Evolutionary conservation across 2,888 invertebrate species (phyloP).

Genomic region (Drosophila conformis): DNA sequence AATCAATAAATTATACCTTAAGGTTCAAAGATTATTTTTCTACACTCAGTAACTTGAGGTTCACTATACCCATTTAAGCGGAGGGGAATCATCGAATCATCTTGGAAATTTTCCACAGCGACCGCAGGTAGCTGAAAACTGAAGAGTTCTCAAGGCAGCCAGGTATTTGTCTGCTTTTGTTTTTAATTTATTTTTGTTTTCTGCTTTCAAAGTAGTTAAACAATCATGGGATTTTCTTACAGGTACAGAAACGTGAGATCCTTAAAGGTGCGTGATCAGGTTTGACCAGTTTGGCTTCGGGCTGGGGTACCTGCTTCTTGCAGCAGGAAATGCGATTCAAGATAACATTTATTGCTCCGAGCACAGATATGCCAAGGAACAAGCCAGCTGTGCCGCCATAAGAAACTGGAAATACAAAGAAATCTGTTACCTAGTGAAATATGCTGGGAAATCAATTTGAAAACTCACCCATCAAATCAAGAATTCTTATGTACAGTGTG

Average conservation of each 20-base stretch:
- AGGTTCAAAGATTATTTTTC: background rate
- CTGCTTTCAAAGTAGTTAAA: constrained; percentile 3
- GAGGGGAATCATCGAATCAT: background rate
- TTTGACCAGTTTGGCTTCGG: constrained; percentile 6
- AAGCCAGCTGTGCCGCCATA: constrained; percentile 76
- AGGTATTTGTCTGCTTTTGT: constrained; percentile 22
- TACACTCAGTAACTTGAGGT: background rate
- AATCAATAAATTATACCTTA: background rate
- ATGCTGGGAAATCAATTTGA: background rate
- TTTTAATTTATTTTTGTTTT: constrained; percentile 38
- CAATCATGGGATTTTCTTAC: constrained; percentile 29
- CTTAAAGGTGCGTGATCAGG: constrained; percentile 24
- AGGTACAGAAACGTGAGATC: constrained; percentile 55
- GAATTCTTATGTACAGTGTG: constrained; percentile 60
- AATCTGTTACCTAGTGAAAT: background rate
- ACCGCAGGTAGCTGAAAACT: constrained; percentile 59
- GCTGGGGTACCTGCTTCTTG: constrained; percentile 16
- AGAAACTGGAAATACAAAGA: constrained; percentile 55
- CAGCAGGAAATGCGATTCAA: constrained; percentile 55
- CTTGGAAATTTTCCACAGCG: constrained; percentile 59
- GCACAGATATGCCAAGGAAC: constrained; percentile 70
- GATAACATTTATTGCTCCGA: constrained; percentile 61
- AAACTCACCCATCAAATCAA: constrained; percentile 72
- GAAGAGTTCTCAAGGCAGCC: constrained; percentile 14
- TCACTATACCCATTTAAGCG: background rate